These are phyloP conservation scores for Goniozus legneri DNA, from an alignment of 1,140 invertebrate species.

Conservation along the genomic window DNA sequence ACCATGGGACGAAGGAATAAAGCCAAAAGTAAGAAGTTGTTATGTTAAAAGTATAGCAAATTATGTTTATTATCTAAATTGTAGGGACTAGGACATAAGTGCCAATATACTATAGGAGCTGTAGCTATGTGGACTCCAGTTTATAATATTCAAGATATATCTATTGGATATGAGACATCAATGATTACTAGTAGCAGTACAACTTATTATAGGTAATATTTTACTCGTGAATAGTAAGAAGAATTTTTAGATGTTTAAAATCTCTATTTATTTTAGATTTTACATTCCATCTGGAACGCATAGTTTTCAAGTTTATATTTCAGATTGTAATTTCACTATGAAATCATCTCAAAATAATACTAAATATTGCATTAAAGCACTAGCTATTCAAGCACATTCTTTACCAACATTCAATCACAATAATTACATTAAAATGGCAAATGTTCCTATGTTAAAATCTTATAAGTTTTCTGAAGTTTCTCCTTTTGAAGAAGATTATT, in stretches of 20 bases:
- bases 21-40: conserved; percentile 56
- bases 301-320: conserved; percentile 50
- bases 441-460: conserved; percentile 39
- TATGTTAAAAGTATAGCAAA: neutral
- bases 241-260: neutral
- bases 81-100: conserved; percentile 51
- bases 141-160: conserved; percentile 46
- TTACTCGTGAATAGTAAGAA: neutral
- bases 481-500: conserved; percentile 57
- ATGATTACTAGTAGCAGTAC: conserved; percentile 43
- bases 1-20: conserved; percentile 56
- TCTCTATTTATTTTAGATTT: conserved; percentile 43
- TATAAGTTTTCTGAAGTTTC: conserved; percentile 48
- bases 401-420: conserved; percentile 48
- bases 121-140: conserved; percentile 54
- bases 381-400: conserved; percentile 45
- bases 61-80: conserved; percentile 1
- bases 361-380: conserved; percentile 45
- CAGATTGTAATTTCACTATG: conserved; percentile 50
- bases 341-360: conserved; percentile 21
- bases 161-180: conserved; percentile 37
- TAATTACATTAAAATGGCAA: conserved; percentile 30
- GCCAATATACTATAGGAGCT: conserved; percentile 58
- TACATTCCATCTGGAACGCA: conserved; percentile 55
- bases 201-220: conserved; percentile 52